Conservation (phyloP, 2,113 vertebrate species). For the Protobothrops mucrosquamatus region DNA sequence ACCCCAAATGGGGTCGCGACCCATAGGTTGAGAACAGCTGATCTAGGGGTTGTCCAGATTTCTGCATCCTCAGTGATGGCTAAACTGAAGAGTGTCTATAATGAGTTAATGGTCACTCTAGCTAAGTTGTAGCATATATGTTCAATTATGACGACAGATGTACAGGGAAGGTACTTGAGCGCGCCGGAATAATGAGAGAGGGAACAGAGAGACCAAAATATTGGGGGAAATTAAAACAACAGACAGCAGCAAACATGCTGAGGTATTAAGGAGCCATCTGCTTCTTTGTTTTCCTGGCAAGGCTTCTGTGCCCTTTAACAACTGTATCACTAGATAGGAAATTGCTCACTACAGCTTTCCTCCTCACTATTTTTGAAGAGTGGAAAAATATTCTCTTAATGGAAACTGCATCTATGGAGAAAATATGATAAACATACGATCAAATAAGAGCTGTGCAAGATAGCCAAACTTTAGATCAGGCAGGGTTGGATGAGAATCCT, state of each 20-base stretch:
- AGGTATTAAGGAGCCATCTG: not conserved
- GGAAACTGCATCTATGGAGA: not conserved
- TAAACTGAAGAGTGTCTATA: not conserved
- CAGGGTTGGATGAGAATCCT: too few relatives aligned
- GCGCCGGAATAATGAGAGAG: not conserved
- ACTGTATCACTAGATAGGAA: not conserved
- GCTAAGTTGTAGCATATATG: not conserved
- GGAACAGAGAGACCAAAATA: not conserved
- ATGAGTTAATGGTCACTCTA: not conserved
- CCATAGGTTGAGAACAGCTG: too few relatives aligned
- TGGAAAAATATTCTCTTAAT: not conserved
- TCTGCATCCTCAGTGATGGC: not conserved
- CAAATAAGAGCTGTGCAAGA: not conserved
- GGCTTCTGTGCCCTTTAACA: not conserved
- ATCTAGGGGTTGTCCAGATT: not conserved
- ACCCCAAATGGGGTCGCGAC: too few relatives aligned
- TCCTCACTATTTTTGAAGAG: not conserved
- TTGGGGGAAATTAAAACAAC: not conserved
- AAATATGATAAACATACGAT: too few relatives aligned
- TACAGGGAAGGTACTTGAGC: not conserved
- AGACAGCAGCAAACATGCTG: not conserved
- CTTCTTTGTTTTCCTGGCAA: not conserved
- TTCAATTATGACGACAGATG: not conserved
- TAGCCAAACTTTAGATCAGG: not conserved
- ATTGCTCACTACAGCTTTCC: not conserved